Conservation (phyloP, 2,888 invertebrate genomes). For the Dryobotodes eremita region DNA sequence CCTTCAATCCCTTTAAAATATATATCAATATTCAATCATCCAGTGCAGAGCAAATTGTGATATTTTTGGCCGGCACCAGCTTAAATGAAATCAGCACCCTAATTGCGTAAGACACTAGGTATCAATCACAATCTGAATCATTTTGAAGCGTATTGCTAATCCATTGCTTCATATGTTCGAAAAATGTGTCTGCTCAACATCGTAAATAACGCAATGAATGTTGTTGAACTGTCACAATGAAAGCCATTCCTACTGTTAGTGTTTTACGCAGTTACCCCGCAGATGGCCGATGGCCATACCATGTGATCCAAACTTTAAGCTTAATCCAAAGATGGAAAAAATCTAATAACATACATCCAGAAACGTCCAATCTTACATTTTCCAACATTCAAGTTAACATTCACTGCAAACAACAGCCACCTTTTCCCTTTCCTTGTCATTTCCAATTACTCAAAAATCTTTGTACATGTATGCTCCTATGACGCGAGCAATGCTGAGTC, state of each 20-base stretch:
- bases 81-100: not conserved
- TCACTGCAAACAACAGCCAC: not conserved
- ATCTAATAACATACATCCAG: not conserved
- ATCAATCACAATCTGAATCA: too few species aligned
- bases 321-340: not conserved
- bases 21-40: not conserved
- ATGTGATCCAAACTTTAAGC: not conserved
- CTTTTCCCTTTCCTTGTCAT: conserved; percentile 33
- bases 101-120: too few species aligned
- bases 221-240: too few species aligned
- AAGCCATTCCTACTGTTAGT: too few species aligned
- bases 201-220: too few species aligned
- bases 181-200: too few species aligned
- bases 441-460: conserved; percentile 67
- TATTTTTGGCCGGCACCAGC: not conserved
- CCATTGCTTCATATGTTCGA: too few species aligned
- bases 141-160: too few species aligned
- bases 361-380: not conserved
- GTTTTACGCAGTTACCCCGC: too few species aligned
- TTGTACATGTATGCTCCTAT: conserved; percentile 67
- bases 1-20: not conserved
- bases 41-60: not conserved
- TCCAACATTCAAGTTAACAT: not conserved
- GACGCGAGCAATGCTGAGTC: conserved; percentile 77
- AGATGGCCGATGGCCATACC: not conserved